phyloP scores from a whole-genome alignment of 2,888 invertebrate genomes.

The Diarsia dahlii region DNA sequence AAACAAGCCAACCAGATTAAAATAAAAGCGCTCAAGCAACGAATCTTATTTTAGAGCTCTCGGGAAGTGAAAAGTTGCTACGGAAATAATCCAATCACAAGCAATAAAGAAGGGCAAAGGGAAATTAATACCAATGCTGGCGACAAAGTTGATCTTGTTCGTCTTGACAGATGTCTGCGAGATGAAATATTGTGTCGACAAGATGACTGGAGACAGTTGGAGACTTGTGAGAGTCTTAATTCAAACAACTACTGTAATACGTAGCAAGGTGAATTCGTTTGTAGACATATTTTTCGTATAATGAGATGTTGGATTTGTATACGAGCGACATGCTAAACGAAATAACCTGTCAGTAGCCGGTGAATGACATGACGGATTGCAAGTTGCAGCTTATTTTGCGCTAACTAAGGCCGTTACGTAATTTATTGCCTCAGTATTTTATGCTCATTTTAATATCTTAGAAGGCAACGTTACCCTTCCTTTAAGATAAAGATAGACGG shows the following conservation, averaged over 20 bases:
- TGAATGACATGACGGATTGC: conserved; percentile 48
- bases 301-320: conserved; percentile 58
- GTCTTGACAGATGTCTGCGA: conserved; percentile 83
- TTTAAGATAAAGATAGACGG: conserved; percentile 30
- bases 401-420: conserved; percentile 24
- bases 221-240: conserved; percentile 67
- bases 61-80: conserved; percentile 80
- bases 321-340: conserved; percentile 42
- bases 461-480: conserved; percentile 24
- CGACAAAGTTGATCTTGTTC: conserved; percentile 85
- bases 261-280: conserved; percentile 46
- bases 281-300: conserved; percentile 41
- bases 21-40: conserved; percentile 73
- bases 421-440: conserved; percentile 29
- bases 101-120: conserved; percentile 84
- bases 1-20: conserved; percentile 71
- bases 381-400: conserved; percentile 37
- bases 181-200: conserved; percentile 83
- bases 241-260: conserved; percentile 66
- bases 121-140: conserved; percentile 85
- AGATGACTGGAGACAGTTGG: conserved; percentile 67
- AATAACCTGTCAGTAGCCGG: conserved; percentile 40
- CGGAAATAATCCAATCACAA: conserved; percentile 87
- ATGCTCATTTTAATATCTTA: conserved; percentile 43
- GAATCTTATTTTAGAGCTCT: conserved; percentile 79